Base-by-base conservation (phyloP, 2,888 invertebrate species). In the Sipha maydis region DNA sequence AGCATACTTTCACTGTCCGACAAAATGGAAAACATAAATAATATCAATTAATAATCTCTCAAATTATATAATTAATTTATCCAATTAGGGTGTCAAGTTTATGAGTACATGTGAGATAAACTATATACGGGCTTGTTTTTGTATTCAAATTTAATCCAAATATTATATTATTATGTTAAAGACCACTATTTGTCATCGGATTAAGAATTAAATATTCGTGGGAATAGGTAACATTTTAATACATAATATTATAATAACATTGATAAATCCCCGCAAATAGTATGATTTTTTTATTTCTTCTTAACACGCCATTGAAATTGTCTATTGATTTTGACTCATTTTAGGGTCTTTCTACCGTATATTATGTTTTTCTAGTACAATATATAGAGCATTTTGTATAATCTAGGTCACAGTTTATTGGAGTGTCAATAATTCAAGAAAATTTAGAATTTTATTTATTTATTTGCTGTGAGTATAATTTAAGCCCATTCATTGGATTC, bases 341-440 rank as follows among this genome's bases (percentile, higher is more conserved):
- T 80, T 41, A 67, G 67, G 80, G n/a, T n/a, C 8, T 38, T n/a
- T 4, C n/a, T 5, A 38, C n/a, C 9, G 3, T 80, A 80, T 38
- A 80, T 80, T 67, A 67, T 80, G 80, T 67, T 80, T 80, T 80
- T 80, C 67, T 80, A 38, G 8, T 80, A 28, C 17, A n/a, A 67
- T 25, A 25, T 80, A 38, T 67, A 80, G 67, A 38, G 38, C 7
- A 38, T 67, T 67, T 80, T 67, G 8, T 67, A 19, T n/a, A 67
- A 67, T 67, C 61, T 80, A 80, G 80, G 38, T 80, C 67, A 80
- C 19, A 80, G 67, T 38, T 67, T 67, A 80, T 67, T 80, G 67
- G 67, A 61, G 38, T n/a, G 38, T n/a, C 61, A 67, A 80, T n/a
- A 34, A n/a, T 80, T 34, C 8, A 17, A 8, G n/a, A 4, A 38